Evolutionary conservation across 2,888 invertebrate genomes (phyloP).

Genomic region (Andrena bucephala): DNA sequence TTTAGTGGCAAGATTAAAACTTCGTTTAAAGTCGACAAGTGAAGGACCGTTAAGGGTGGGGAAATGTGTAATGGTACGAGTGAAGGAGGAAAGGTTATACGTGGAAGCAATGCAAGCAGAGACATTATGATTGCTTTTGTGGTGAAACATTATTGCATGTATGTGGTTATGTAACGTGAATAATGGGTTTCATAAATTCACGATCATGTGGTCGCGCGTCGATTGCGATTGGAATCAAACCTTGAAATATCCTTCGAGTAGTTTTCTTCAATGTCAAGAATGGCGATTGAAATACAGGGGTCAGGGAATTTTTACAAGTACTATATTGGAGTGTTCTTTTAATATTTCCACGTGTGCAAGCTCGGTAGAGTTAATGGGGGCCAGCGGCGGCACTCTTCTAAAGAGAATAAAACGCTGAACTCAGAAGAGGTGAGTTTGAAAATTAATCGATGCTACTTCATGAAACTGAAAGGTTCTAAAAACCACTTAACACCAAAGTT

Average conservation of each 20-base stretch:
- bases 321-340: neutral
- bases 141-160: slow-evolving; percentile 3
- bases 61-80: neutral
- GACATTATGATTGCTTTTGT: neutral
- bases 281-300: neutral
- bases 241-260: neutral
- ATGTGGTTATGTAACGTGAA: neutral
- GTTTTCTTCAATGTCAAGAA: slow-evolving; percentile 37
- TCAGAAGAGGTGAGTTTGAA: neutral
- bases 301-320: neutral
- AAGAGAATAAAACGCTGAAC: slow-evolving; percentile 16
- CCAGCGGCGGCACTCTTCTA: neutral
- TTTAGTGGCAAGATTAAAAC: neutral
- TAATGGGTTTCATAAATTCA: neutral
- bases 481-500: neutral
- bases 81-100: neutral
- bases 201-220: slow-evolving; percentile 14
- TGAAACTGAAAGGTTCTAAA: neutral
- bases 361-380: neutral
- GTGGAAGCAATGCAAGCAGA: slow-evolving; percentile 38
- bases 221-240: slow-evolving; percentile 16
- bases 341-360: slow-evolving; percentile 10
- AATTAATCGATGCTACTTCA: no score
- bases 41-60: neutral
- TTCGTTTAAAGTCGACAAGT: neutral